Evolutionary conservation across 2,113 vertebrate species (phyloP).

Genomic region (Malaclemys terrapin): DNA sequence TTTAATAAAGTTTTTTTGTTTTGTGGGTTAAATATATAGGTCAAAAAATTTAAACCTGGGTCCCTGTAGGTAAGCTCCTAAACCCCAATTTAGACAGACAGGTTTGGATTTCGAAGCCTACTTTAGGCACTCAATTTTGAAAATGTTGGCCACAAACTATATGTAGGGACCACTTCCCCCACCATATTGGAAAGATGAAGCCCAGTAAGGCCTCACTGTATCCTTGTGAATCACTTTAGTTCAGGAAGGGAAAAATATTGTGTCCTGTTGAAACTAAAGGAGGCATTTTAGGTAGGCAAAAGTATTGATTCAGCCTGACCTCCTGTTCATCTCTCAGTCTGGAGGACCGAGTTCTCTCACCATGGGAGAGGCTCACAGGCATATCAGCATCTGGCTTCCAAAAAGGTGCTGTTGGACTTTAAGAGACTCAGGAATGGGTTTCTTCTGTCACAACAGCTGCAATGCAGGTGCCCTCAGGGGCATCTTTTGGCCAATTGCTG

Average conservation of each 20-base stretch:
- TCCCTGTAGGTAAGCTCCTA: not conserved
- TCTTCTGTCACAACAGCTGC: not conserved
- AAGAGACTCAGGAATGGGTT: not conserved
- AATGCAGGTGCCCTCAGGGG: not conserved
- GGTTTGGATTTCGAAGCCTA: not conserved
- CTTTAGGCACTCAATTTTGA: not conserved
- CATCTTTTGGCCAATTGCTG: not conserved
- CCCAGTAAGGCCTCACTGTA: not conserved
- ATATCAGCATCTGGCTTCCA: not conserved
- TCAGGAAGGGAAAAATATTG: not conserved
- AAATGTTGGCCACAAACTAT: not conserved
- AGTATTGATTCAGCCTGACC: not conserved
- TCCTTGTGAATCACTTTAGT: not conserved
- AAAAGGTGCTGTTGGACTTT: not conserved
- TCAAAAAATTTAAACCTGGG: not conserved
- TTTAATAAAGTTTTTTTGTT: conserved; percentile 20
- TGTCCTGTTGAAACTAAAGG: not conserved
- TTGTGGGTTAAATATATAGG: not conserved
- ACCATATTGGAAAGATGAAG: not conserved
- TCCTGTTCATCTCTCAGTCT: not conserved
- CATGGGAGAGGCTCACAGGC: not conserved
- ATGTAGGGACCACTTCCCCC: not conserved
- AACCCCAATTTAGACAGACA: not conserved
- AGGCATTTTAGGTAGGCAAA: not conserved
- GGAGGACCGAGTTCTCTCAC: not conserved